Percentiles rank a stretch among this genome's conserved stretches.
These are phyloP conservation scores for Urocolius indicus DNA, from an alignment of 2,113 vertebrate genomes.

Conservation along the genomic window DNA sequence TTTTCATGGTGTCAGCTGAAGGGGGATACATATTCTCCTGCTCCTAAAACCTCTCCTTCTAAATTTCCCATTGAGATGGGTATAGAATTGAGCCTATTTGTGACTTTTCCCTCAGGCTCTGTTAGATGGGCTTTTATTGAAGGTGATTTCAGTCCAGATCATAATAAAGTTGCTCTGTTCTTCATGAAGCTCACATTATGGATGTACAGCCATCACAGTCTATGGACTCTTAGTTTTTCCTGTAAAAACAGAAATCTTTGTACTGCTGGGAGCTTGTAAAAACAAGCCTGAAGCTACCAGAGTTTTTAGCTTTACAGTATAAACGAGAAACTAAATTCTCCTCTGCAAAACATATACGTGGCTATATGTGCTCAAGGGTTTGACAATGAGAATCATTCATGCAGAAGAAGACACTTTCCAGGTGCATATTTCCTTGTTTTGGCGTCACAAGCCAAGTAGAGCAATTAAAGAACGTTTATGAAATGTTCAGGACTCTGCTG, in stretches of 20 bases:
- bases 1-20: not conserved
- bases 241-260: slow-evolving; percentile 57
- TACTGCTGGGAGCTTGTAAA: slow-evolving; percentile 51
- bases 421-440: slow-evolving; percentile 36
- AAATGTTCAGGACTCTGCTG: not conserved
- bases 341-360: not conserved
- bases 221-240: slow-evolving; percentile 17
- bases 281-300: slow-evolving; percentile 64
- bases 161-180: slow-evolving; percentile 64
- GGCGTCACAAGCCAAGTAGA: not conserved
- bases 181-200: slow-evolving; percentile 47
- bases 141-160: slow-evolving; percentile 35
- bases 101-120: slow-evolving; percentile 22
- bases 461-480: not conserved
- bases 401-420: slow-evolving; percentile 40
- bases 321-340: slow-evolving; percentile 24
- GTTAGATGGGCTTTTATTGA: slow-evolving; percentile 51
- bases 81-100: slow-evolving; percentile 30
- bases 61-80: not conserved
- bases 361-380: not conserved
- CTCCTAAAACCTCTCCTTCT: not conserved
- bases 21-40: not conserved
- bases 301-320: slow-evolving; percentile 36
- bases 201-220: slow-evolving; percentile 19
- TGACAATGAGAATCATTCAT: slow-evolving; percentile 53